Conservation (phyloP, 2,888 invertebrate species). For the Scaptomyza caliginosa region DNA sequence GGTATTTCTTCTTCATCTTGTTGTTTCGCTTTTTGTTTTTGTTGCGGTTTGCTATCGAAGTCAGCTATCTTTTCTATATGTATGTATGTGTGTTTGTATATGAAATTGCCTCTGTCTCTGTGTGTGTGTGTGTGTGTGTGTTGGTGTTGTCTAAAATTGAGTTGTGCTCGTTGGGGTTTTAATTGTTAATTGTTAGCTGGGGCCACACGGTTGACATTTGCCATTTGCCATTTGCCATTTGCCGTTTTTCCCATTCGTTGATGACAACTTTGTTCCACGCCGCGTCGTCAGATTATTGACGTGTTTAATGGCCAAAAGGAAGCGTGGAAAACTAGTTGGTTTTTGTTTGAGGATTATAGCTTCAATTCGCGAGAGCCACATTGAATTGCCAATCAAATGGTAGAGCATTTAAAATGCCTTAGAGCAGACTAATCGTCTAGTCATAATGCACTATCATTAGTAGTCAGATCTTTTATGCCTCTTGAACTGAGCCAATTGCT, state of each 20-base stretch:
- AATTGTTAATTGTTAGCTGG: slow-evolving; percentile 77
- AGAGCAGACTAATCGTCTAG: background rate
- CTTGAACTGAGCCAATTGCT: background rate
- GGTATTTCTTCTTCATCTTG: slow-evolving; percentile 31
- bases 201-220: slow-evolving; percentile 41
- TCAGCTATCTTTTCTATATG: slow-evolving; percentile 54
- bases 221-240: background rate
- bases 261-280: slow-evolving; percentile 55
- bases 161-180: slow-evolving; percentile 78
- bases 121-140: slow-evolving; percentile 7
- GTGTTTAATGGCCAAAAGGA: slow-evolving; percentile 42
- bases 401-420: slow-evolving; percentile 15
- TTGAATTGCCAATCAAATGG: slow-evolving; percentile 15
- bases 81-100: slow-evolving; percentile 6
- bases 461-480: background rate
- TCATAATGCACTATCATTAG: slow-evolving; percentile 10
- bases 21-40: slow-evolving; percentile 11
- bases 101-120: slow-evolving; percentile 52
- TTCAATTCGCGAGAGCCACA: slow-evolving; percentile 10
- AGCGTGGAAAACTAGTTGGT: background rate
- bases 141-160: slow-evolving; percentile 64
- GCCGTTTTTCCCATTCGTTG: slow-evolving; percentile 29
- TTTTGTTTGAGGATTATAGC: slow-evolving; percentile 12
- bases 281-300: slow-evolving; percentile 45
- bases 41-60: slow-evolving; percentile 51